Base-by-base conservation (phyloP, 2,113 vertebrate genomes). In the Columba livia region DNA sequence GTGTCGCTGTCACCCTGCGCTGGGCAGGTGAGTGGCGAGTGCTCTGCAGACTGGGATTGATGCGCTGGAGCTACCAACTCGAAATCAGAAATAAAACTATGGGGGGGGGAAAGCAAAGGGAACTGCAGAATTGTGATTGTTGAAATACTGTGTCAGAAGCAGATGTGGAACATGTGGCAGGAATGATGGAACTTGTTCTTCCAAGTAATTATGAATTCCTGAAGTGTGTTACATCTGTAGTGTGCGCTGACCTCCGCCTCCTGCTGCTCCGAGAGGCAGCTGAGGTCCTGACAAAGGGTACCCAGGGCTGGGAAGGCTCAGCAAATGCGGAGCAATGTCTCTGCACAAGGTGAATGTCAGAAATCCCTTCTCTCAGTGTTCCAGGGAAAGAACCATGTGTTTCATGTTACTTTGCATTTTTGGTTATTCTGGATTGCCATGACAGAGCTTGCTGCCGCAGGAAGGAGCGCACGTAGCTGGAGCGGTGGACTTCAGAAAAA, bases 201-300 rank as follows among this genome's bases (percentile, higher is more conserved):
- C 77, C 77, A 48, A 80, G 90, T 79, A 0, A 8, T 15, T 3
- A 89, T 82, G 83, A 94, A 51, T 94, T 83, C 89, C 94, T 83
- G 5, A 1, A 1, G 61, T 6, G 70, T 88, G 93, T 23, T 23
- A 38, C 89, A 3, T 51, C 72, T 28, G 2, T 5, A 71, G 19
- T 32, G 3, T 16, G 3, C 15, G 0, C 4, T 15, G 42, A 5
- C n/a, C 9, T 12, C 14, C 36, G 0, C 14, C 17, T 9, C 15
- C 2, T 25, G 81, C 47, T 69, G 36, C 83, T 62, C 21, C 50
- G 25, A 0, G 71, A 8, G 32, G 3, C 56, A 10, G 28, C 28
- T 1, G 15, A 4, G 34, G 14, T 17, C 48, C 70, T 21, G 50
- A 24, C 23, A 5, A 5, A 23, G 48, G 48, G 13, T 11, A 23